These are phyloP conservation scores for Lytechinus variegatus DNA, from an alignment of 35 echinoderm and acorn worm genomes.

Conservation along the genomic window DNA sequence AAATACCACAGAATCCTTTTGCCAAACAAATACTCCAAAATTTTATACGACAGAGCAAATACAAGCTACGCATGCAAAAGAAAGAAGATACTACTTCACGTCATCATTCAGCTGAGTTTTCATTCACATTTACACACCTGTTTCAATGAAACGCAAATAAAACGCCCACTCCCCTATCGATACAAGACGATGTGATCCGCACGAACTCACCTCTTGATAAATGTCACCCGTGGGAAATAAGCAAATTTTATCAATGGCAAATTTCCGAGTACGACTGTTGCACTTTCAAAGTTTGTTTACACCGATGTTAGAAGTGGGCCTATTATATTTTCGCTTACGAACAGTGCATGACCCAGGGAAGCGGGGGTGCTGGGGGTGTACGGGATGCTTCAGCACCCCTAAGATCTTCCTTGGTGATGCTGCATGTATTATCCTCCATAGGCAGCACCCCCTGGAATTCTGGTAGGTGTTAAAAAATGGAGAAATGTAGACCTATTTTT, in stretches of 20 bases:
- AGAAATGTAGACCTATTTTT: too few species aligned
- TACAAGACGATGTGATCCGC: not conserved
- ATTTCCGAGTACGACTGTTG: not conserved
- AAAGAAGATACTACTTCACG: not conserved
- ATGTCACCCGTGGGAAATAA: not conserved
- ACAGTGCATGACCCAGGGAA: too few species aligned
- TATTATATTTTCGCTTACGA: too few species aligned
- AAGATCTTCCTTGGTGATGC: too few species aligned
- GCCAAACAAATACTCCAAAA: not conserved
- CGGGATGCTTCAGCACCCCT: too few species aligned
- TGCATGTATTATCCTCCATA: too few species aligned
- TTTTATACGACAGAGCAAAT: too few species aligned
- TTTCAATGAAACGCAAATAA: not conserved
- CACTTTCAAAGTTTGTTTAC: not conserved
- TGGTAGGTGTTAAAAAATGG: too few species aligned
- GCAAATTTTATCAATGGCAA: not conserved
- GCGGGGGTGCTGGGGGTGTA: too few species aligned
- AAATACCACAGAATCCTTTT: not conserved
- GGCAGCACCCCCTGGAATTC: too few species aligned
- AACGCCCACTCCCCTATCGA: not conserved
- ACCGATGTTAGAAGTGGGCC: not conserved
- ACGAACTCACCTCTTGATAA: not conserved
- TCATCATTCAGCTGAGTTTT: not conserved
- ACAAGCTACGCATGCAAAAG: too few species aligned
- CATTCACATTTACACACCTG: not conserved